Percentiles rank a stretch among this genome's conserved stretches.
Conservation (phyloP, 2,113 vertebrate species). For the Sialia sialis region DNA sequence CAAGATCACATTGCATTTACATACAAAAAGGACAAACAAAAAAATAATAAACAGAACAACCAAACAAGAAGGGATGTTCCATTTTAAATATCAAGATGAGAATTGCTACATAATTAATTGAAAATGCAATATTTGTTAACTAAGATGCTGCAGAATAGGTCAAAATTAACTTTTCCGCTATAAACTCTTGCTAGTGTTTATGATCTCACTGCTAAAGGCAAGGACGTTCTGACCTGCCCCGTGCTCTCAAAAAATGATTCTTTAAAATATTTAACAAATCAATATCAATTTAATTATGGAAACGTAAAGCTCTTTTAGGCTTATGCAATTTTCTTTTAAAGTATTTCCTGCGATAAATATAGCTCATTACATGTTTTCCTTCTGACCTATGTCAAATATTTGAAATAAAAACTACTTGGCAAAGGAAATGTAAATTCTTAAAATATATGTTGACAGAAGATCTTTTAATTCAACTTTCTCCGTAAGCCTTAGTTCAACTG, state of each 20-base stretch:
- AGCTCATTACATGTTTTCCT: neutral
- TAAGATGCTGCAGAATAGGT: neutral
- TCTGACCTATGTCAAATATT: constrained; percentile 18
- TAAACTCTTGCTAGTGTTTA: neutral
- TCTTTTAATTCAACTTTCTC: neutral
- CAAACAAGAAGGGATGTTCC: neutral
- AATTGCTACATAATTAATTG: neutral
- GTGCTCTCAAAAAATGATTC: neutral
- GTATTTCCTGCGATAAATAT: neutral
- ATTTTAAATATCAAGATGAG: neutral
- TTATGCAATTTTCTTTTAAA: neutral
- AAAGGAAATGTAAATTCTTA: constrained; percentile 13
- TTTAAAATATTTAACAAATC: constrained; percentile 21
- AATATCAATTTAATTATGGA: constrained; percentile 6
- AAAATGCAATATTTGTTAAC: neutral
- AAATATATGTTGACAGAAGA: neutral
- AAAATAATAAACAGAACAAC: neutral
- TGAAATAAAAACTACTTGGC: neutral
- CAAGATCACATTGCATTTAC: neutral
- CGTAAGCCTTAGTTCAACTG: neutral
- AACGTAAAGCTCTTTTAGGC: neutral
- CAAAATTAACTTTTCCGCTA: neutral
- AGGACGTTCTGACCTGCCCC: neutral
- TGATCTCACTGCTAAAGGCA: neutral
- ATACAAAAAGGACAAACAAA: neutral